Percentiles rank a stretch among this genome's conserved stretches.
Evolutionary conservation across 2,797 vertebrate genomes (phyloP).

Genomic region (Cuculus canorus): DNA sequence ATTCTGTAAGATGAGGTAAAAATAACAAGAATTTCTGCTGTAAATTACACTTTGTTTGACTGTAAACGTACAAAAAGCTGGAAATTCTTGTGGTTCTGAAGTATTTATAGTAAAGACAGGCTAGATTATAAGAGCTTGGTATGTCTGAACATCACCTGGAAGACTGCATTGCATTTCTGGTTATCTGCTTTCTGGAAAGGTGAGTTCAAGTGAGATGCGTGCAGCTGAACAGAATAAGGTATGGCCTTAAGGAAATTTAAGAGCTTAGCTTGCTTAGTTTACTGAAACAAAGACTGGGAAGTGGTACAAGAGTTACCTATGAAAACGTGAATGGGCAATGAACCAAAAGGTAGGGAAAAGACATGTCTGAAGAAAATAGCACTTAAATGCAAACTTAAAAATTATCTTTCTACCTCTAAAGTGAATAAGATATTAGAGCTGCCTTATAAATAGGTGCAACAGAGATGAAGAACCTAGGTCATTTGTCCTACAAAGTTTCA

Average conservation of each 20-base stretch:
- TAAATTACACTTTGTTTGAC: not conserved
- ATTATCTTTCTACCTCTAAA: not conserved
- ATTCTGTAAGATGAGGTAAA: not conserved
- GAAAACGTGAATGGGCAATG: not conserved
- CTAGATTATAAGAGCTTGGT: not conserved
- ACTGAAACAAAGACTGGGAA: not conserved
- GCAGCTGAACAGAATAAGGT: not conserved
- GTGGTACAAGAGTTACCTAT: not conserved
- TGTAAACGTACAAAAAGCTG: not conserved
- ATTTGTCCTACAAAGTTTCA: not conserved
- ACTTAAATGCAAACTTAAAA: not conserved
- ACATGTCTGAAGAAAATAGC: not conserved
- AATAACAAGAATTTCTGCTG: not conserved
- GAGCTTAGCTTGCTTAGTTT: not conserved
- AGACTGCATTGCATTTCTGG: not conserved
- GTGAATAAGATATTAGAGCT: not conserved
- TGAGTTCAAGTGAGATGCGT: not conserved
- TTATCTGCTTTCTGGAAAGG: not conserved
- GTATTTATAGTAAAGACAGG: not conserved
- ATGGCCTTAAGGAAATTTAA: not conserved
- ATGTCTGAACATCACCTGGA: not conserved
- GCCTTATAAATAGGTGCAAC: not conserved
- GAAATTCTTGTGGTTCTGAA: not conserved
- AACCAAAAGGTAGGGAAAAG: not conserved
- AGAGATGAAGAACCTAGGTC: not conserved